Conservation (phyloP, 1,140 invertebrate species). For the Acromyrmex charruanus region DNA sequence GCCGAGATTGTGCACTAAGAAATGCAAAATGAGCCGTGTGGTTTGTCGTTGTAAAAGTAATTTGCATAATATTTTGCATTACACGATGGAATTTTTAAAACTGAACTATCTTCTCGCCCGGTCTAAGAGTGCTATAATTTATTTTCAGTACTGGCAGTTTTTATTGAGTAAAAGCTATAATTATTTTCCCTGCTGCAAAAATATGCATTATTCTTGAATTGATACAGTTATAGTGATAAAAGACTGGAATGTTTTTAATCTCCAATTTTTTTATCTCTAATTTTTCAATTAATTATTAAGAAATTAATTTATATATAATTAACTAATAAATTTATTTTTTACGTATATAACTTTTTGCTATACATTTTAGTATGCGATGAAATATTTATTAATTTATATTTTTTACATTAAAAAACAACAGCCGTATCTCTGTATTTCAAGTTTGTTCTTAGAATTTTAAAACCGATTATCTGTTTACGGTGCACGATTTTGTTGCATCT, state of each 20-base stretch:
- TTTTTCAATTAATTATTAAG: conserved; percentile 1
- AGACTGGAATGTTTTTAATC: neutral
- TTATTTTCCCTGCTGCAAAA: neutral
- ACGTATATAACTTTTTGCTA: neutral
- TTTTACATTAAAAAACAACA: neutral
- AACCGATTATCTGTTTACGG: neutral
- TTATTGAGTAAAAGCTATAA: neutral
- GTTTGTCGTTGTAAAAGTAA: conserved; percentile 43
- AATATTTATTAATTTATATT: neutral
- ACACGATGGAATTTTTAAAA: conserved; percentile 41
- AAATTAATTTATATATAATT: neutral
- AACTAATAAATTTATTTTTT: neutral
- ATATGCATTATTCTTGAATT: neutral
- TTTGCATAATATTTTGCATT: conserved; percentile 57
- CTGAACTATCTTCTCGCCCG: neutral
- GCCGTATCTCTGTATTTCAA: neutral
- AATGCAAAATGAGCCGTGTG: conserved; percentile 39
- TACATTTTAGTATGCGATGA: neutral
- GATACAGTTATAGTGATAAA: neutral
- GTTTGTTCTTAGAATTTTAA: neutral
- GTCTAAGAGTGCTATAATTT: conserved; percentile 17
- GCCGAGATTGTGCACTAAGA: conserved; percentile 37
- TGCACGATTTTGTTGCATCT: neutral
- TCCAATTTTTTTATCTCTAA: neutral
- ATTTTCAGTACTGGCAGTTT: conserved; percentile 11